Evolutionary conservation across 2,113 vertebrate species (phyloP), one percentile per base, ranked within the genome.

Genomic region (Eudyptes chrysolophus): DNA sequence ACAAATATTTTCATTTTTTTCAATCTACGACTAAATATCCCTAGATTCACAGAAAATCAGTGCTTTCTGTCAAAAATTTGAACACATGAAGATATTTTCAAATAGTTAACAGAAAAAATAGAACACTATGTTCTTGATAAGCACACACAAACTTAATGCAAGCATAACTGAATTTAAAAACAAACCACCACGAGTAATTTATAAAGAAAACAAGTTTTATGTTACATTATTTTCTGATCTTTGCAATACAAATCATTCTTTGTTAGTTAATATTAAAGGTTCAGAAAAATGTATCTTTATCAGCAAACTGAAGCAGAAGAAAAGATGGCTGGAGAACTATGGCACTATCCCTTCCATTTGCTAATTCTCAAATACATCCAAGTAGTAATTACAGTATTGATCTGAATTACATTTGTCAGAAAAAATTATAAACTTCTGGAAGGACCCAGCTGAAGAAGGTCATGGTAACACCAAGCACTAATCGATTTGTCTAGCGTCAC

Each of bases 391-490:
- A 79, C 61, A 84, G 68, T 62, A 96, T n/a, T 6, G 19, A 93
- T 80, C 32, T 89, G 20, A 51, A 80, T 68, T 95, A 79, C n/a
- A 82, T 93, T 95, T 94, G 70, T 78, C 48, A 89, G 51, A 75
- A 80, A 83, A 81, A 84, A 52, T 13, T 2, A 82, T 30, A 17
- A 84, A 66, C 20, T 71, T 54, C 27, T 24, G 16, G 74, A 85
- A 88, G 30, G 30, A 76, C 30, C 17, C 89, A 75, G 46, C 21
- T 49, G 94, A 96, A 96, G 80, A 2, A 3, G 40, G 66, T 84
- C 51, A 93, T 38, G 48, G 62, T 65, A 93, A 89, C 57, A 87
- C 32, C 61, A 90, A 90, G 91, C 61, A 54, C 48, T 75, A 61
- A 80, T 4, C 27, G 15, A 76, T 84, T 83, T 89, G 51, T 71